Evolutionary conservation across 2,888 invertebrate genomes (phyloP).

Genomic region (Himalopsyche kuldschensis): DNA sequence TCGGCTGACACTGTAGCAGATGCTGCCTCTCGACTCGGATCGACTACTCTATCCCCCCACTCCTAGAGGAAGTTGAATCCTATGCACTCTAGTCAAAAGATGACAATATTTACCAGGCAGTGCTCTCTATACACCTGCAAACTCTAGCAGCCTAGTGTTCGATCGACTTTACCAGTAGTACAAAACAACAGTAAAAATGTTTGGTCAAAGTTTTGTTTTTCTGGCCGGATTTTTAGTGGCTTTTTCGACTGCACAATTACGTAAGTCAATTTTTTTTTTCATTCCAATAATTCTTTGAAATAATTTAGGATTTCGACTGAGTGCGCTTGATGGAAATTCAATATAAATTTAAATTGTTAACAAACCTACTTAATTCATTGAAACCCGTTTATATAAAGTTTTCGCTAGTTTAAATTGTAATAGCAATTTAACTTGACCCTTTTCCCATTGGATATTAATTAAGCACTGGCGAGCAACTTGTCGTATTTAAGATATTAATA

Average conservation of each 20-base stretch:
- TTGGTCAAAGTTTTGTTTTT: background rate
- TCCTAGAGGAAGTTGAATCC: background rate
- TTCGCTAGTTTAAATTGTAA: no score
- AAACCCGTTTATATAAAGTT: no score
- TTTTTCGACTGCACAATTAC: background rate
- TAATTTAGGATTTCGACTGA: no score
- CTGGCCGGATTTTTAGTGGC: background rate
- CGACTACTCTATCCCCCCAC: background rate
- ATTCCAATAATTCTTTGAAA: no score
- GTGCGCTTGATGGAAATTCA: no score
- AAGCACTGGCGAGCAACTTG: no score
- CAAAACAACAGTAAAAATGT: background rate
- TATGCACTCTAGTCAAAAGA: background rate
- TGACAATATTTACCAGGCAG: background rate
- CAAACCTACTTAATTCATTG: no score
- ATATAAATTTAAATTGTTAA: no score
- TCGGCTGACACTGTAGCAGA: background rate
- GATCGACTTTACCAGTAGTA: background rate
- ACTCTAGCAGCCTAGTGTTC: background rate
- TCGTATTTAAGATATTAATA: no score
- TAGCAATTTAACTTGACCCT: no score
- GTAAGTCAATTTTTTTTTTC: no score
- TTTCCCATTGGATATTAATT: no score
- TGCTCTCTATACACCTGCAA: background rate
- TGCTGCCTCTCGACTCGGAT: background rate